A percentile compares a stretch with the other conserved stretches of the same genome.
These are phyloP conservation scores for Orientallactaga bullata DNA, from an alignment of 2,113 vertebrate genomes.

Conservation along the genomic window DNA sequence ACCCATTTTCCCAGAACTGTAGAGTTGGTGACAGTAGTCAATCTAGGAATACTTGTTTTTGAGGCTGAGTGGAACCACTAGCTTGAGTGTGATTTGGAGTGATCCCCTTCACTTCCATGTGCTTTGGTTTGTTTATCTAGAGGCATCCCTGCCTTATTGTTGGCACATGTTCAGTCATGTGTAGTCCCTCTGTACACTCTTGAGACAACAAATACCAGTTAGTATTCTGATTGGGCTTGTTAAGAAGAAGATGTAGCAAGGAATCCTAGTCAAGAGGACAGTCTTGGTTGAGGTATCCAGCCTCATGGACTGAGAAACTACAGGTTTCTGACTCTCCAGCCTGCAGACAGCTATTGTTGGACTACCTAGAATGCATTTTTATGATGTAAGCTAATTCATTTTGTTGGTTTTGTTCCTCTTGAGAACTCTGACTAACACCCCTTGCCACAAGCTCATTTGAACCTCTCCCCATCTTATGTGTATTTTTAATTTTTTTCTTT, in stretches of 20 bases:
- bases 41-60: background rate
- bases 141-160: background rate
- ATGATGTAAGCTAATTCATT: too few relatives aligned
- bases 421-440: too few relatives aligned
- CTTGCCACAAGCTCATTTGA: too few relatives aligned
- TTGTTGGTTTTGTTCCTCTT: too few relatives aligned
- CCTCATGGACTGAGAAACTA: too few relatives aligned
- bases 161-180: background rate
- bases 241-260: background rate
- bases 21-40: background rate
- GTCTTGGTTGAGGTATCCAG: too few relatives aligned
- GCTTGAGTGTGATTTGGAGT: background rate
- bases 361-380: too few relatives aligned
- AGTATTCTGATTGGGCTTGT: background rate
- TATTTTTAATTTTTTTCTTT: too few relatives aligned
- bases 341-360: too few relatives aligned
- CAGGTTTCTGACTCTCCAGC: too few relatives aligned
- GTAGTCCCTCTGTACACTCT: background rate
- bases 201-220: background rate
- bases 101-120: background rate
- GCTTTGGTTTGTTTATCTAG: background rate
- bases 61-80: background rate
- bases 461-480: too few relatives aligned
- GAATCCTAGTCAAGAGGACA: background rate
- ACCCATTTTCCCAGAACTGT: background rate